These are phyloP conservation scores for Protomyctophum bolini DNA, from an alignment of 2,113 vertebrate genomes.

Conservation along the genomic window DNA sequence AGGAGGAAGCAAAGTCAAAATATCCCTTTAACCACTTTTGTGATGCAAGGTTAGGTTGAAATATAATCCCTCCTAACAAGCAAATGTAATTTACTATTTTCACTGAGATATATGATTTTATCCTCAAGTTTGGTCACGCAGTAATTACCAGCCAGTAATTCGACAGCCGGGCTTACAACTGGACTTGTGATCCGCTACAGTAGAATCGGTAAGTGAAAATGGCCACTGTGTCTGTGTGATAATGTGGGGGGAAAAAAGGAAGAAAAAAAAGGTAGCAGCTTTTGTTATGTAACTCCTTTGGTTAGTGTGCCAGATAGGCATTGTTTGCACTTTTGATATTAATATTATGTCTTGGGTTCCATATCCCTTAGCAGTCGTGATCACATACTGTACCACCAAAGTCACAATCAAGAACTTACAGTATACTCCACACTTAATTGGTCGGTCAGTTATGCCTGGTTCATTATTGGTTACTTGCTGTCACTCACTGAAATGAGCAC, in stretches of 20 bases:
- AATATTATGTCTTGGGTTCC: constrained; percentile 17
- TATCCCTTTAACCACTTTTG: constrained; percentile 64
- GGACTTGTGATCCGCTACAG: neutral
- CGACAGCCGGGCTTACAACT: neutral
- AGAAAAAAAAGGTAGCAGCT: too few relatives aligned
- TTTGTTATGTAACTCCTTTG: constrained; percentile 7
- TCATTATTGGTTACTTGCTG: too few relatives aligned
- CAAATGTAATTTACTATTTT: neutral
- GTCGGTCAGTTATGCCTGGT: neutral
- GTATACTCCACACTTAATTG: constrained; percentile 12
- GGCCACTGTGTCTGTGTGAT: constrained; percentile 12
- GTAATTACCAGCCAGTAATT: neutral
- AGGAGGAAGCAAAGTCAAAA: constrained; percentile 28
- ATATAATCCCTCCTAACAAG: neutral
- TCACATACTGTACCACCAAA: constrained; percentile 7
- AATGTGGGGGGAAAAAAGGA: neutral
- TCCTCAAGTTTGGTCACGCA: constrained; percentile 1
- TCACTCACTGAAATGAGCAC: too few relatives aligned
- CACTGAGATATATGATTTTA: neutral
- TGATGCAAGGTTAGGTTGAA: constrained; percentile 2
- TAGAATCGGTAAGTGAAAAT: constrained; percentile 6
- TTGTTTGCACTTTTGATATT: constrained; percentile 58
- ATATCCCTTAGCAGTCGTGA: neutral
- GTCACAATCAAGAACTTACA: constrained; percentile 18
- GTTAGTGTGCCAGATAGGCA: constrained; percentile 19